These are phyloP conservation scores for Anoplolepis gracilipes DNA, from an alignment of 1,140 invertebrate genomes.

Conservation along the genomic window DNA sequence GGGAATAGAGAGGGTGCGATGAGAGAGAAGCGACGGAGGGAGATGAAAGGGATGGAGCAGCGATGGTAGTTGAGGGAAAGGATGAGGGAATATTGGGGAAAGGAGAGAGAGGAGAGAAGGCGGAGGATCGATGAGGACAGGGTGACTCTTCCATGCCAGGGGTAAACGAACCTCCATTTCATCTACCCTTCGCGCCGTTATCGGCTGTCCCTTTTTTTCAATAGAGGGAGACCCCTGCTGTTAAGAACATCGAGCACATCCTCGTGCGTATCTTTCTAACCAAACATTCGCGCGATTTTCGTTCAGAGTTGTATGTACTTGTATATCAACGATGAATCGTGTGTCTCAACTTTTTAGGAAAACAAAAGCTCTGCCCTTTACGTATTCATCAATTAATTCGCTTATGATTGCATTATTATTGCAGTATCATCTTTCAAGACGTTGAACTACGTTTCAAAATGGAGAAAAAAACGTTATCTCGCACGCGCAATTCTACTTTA, in stretches of 20 bases:
- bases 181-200: slow-evolving; percentile 77
- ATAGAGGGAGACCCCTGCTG: slow-evolving; percentile 70
- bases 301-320: not conserved
- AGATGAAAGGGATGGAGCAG: slow-evolving; percentile 63
- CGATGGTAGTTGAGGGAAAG: slow-evolving; percentile 49
- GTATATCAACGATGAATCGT: not conserved
- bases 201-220: slow-evolving; percentile 81
- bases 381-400: not conserved
- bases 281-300: slow-evolving; percentile 14
- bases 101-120: slow-evolving; percentile 63
- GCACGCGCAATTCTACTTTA: not conserved
- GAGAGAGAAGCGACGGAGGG: not conserved
- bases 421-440: not conserved
- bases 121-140: slow-evolving; percentile 80
- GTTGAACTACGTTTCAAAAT: not conserved
- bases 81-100: slow-evolving; percentile 59
- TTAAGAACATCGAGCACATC: slow-evolving; percentile 66
- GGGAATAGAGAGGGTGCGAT: slow-evolving; percentile 53
- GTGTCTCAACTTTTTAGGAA: not conserved
- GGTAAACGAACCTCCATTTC: slow-evolving; percentile 79
- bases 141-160: slow-evolving; percentile 77
- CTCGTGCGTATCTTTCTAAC: slow-evolving; percentile 56
- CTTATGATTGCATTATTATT: not conserved
- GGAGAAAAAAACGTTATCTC: not conserved
- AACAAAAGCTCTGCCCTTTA: not conserved